phyloP scores from a whole-genome alignment of 2,113 vertebrate genomes.

The Sturnira hondurensis region DNA sequence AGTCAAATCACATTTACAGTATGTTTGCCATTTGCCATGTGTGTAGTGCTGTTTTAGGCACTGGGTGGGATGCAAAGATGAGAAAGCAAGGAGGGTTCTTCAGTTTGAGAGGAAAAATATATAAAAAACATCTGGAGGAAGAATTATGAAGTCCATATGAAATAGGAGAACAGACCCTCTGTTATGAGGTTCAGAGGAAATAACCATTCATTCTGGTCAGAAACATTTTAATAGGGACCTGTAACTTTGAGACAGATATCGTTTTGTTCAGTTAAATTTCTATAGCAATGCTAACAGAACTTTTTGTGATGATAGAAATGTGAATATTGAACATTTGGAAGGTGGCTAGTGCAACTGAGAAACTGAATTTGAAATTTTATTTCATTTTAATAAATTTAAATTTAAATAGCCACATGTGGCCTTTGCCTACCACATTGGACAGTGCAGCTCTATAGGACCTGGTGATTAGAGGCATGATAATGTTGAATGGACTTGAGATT shows the following conservation, averaged over 20 bases:
- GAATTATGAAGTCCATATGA: not conserved
- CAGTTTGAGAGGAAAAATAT: not conserved
- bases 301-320: not conserved
- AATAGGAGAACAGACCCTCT: not conserved
- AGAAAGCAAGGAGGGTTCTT: not conserved
- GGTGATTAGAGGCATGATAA: not conserved
- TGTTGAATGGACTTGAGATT: not conserved
- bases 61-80: not conserved
- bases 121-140: not conserved
- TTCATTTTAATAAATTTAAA: not conserved
- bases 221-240: not conserved
- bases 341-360: not conserved
- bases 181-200: not conserved
- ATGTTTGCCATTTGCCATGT: not conserved
- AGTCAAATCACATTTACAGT: not conserved
- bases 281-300: not conserved
- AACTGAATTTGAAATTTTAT: not conserved
- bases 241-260: not conserved
- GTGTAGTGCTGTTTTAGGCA: not conserved
- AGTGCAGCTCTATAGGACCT: not conserved
- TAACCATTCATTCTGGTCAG: not conserved
- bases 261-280: not conserved
- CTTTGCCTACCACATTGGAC: not conserved
- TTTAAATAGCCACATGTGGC: not conserved
- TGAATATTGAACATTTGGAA: not conserved